Evolutionary conservation across 2,888 invertebrate genomes (phyloP).

Genomic region (Ypsolopha scabrella): DNA sequence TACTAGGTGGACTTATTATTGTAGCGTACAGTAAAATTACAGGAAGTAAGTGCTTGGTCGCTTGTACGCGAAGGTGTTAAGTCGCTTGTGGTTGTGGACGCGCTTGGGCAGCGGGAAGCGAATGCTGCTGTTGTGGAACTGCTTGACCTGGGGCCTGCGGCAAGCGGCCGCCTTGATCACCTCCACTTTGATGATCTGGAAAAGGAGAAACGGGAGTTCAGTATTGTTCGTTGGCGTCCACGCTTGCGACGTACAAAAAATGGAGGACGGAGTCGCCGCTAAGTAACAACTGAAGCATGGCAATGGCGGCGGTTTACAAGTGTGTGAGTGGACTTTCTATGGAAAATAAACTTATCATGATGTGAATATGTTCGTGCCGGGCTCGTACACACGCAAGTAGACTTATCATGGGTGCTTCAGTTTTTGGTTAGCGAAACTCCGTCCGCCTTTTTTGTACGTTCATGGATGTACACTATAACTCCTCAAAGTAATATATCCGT

Average conservation of each 20-base stretch:
- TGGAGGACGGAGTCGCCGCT: too few species aligned
- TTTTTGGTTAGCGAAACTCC: too few species aligned
- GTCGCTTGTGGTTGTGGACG: constrained; percentile 84
- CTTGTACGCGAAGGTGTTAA: constrained; percentile 87
- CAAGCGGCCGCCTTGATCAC: constrained; percentile 90
- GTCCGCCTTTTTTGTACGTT: too few species aligned
- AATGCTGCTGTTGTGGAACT: constrained; percentile 98
- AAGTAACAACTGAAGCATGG: too few species aligned
- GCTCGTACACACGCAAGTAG: too few species aligned
- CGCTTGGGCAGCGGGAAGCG: constrained; percentile 96
- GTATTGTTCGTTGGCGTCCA: background rate
- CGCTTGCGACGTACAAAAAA: background rate
- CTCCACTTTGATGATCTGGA: constrained; percentile 96
- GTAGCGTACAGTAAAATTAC: constrained; percentile 42
- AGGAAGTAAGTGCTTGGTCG: constrained; percentile 85
- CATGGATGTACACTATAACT: too few species aligned
- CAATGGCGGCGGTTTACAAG: too few species aligned
- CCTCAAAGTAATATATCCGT: too few species aligned
- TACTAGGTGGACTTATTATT: constrained; percentile 41
- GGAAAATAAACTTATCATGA: too few species aligned
- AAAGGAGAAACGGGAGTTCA: constrained; percentile 14
- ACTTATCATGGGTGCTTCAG: too few species aligned
- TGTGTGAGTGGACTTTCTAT: too few species aligned
- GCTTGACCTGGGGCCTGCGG: constrained; percentile 94
- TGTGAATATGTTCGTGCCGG: too few species aligned